Percentiles rank a stretch among this genome's conserved stretches.
phyloP scores from a whole-genome alignment of 2,113 vertebrate species.

The Apteryx mantelli region DNA sequence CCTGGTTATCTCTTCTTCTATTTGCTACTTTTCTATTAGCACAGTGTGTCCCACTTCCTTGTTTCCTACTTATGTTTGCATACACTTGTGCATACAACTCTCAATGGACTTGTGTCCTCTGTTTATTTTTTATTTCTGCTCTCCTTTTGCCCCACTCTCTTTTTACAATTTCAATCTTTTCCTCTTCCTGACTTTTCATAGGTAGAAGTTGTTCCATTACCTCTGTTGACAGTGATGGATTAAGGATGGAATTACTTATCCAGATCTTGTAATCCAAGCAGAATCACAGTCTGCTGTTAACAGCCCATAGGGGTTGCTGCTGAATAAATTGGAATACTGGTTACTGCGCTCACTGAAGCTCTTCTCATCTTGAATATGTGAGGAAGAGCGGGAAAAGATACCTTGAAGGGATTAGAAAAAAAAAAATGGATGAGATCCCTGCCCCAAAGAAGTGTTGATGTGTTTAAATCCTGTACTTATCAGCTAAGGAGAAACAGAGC shows the following conservation, averaged over 20 bases:
- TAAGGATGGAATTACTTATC: slow-evolving; percentile 34
- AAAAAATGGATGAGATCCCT: background rate
- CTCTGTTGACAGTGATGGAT: slow-evolving; percentile 10
- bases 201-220: background rate
- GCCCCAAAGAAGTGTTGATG: background rate
- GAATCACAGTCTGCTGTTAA: background rate
- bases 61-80: background rate
- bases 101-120: background rate
- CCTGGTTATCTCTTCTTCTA: background rate
- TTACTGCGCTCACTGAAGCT: slow-evolving; percentile 38
- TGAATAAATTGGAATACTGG: slow-evolving; percentile 58
- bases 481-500: background rate
- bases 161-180: background rate
- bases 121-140: background rate
- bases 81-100: background rate
- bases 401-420: background rate
- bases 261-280: slow-evolving; percentile 41
- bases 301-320: slow-evolving; percentile 32
- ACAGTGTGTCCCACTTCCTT: background rate
- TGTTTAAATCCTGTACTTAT: background rate
- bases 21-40: background rate
- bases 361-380: background rate
- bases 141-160: background rate
- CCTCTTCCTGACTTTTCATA: background rate
- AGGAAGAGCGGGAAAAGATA: background rate